phyloP scores from a whole-genome alignment of 2,888 invertebrate species.

The Cephalotes varians region DNA sequence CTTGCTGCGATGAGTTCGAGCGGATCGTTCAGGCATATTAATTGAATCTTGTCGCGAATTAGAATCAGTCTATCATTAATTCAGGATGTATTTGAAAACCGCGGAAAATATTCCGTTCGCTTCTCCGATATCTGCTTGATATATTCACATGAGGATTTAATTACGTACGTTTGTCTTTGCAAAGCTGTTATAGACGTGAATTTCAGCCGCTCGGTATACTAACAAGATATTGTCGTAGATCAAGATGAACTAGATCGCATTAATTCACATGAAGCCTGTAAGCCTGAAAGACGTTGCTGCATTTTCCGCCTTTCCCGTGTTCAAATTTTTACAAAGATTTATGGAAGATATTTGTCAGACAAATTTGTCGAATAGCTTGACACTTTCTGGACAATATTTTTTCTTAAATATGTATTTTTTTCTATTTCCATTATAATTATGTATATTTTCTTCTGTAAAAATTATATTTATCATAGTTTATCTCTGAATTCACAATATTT shows the following conservation, averaged over 20 bases:
- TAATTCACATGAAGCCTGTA: constrained; percentile 42
- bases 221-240: constrained; percentile 52
- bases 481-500: background rate
- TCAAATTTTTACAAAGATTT: constrained; percentile 46
- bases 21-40: constrained; percentile 25
- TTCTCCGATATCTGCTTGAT: constrained; percentile 36
- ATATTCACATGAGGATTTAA: constrained; percentile 43
- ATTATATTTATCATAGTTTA: background rate
- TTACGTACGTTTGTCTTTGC: constrained; percentile 45
- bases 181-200: constrained; percentile 18
- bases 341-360: constrained; percentile 9
- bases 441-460: background rate
- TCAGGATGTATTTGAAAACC: constrained; percentile 12
- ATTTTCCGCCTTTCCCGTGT: constrained; percentile 28
- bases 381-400: background rate
- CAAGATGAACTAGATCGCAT: constrained; percentile 45
- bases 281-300: constrained; percentile 30
- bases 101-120: constrained; percentile 23
- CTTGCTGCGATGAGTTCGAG: constrained; percentile 8
- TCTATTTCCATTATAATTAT: background rate
- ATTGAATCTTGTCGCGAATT: constrained; percentile 37
- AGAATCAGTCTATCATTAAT: constrained; percentile 29
- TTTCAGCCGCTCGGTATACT: constrained; percentile 35
- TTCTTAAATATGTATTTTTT: background rate
- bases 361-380: constrained; percentile 19